Base-by-base conservation (phyloP, 2,113 vertebrate species). In the Gymnarchus niloticus region DNA sequence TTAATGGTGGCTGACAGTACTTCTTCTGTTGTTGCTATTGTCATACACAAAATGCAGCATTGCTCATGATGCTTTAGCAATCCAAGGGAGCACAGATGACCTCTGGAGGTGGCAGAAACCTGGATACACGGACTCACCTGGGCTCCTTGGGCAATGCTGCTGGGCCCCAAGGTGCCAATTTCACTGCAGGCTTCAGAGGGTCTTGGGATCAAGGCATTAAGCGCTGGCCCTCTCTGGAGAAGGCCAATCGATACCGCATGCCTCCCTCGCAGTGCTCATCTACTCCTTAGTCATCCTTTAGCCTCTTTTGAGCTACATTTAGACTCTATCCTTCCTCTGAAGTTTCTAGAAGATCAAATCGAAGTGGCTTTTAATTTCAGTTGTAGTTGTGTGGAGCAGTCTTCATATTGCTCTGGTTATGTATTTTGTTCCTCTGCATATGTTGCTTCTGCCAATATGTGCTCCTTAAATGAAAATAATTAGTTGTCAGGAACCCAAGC, bases 111-210 rank as follows among this genome's bases (percentile, higher is more conserved):
- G n/a, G n/a, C n/a, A n/a, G n/a, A n/a, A n/a, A n/a, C n/a, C n/a
- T n/a, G n/a, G n/a, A n/a, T n/a, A n/a, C n/a, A n/a, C n/a, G n/a
- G n/a, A n/a, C n/a, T n/a, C n/a, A n/a, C n/a, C n/a, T n/a, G n/a
- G n/a, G n/a, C n/a, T n/a, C n/a, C n/a, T n/a, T n/a, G n/a, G n/a
- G n/a, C n/a, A n/a, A n/a, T n/a, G n/a, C 69, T 84, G 84, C 52
- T 33, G 12, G 78, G 82, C 57, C 84, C 73, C 76, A 51, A 25
- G 84, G 73, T n/a, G 41, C 84, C 41, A 54, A 78, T 84, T 73
- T 84, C 83, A 81, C 83, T 14, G 48, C 28, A 17, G 77, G 84
- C 90, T 88, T 90, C n/a, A 10, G 89, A 89, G 88, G 87, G 65
- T 46, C 56, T 33, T 33, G 33, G 65, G 33, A 19, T 41, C 1